These are phyloP conservation scores for Lucilia sericata DNA, from an alignment of 1,140 invertebrate genomes.

Conservation along the genomic window DNA sequence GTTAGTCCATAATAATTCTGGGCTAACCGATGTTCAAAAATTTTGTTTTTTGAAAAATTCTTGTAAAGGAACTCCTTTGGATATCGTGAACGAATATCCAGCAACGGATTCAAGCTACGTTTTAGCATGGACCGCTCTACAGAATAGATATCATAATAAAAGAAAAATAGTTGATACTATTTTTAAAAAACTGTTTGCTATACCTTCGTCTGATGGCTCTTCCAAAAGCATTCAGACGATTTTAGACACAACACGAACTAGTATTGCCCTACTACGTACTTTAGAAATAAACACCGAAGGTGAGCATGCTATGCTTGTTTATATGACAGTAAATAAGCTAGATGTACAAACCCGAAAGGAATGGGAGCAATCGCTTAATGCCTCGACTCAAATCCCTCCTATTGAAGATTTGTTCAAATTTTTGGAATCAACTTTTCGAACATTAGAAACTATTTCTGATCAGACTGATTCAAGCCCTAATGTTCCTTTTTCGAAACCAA, in stretches of 20 bases:
- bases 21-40: slow-evolving; percentile 23
- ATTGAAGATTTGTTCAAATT: slow-evolving; percentile 4
- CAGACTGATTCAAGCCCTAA: background rate
- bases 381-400: background rate
- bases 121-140: slow-evolving; percentile 14
- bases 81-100: slow-evolving; percentile 18
- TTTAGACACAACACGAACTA: background rate
- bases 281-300: background rate
- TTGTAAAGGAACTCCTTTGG: background rate
- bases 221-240: background rate
- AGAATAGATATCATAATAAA: slow-evolving; percentile 35
- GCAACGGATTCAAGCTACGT: slow-evolving; percentile 26
- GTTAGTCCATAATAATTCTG: slow-evolving; percentile 29
- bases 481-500: no score
- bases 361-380: slow-evolving; percentile 23
- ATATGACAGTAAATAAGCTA: slow-evolving; percentile 8
- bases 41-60: slow-evolving; percentile 33
- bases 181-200: slow-evolving; percentile 16
- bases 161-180: background rate
- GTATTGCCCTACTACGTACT: background rate
- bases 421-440: slow-evolving; percentile 25
- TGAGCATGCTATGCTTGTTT: background rate
- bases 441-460: slow-evolving; percentile 28
- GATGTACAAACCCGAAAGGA: slow-evolving; percentile 23
- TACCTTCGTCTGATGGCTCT: slow-evolving; percentile 1